phyloP scores from a whole-genome alignment of 1,140 invertebrate genomes.

The Chrysopa pallens region DNA sequence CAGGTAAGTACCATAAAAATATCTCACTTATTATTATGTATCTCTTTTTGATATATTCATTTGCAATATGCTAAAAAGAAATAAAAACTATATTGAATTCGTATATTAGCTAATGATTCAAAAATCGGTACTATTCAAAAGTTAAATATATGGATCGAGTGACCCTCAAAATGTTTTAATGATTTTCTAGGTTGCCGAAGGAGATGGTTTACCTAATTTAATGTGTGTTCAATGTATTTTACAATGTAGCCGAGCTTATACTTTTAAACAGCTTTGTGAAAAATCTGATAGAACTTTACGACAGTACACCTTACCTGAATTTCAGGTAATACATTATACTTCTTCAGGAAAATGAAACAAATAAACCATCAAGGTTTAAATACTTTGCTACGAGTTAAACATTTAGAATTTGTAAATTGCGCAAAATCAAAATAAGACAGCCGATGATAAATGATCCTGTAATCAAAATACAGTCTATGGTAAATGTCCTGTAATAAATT shows the following conservation, averaged over 20 bases:
- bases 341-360: too few species aligned
- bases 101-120: too few species aligned
- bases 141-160: neutral
- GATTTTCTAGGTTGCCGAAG: slow-evolving; percentile 19
- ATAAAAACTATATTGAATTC: neutral
- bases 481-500: too few species aligned
- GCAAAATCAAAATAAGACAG: too few species aligned
- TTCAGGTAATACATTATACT: slow-evolving; percentile 16
- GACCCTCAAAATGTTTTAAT: neutral
- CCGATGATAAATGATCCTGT: too few species aligned
- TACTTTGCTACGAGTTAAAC: too few species aligned
- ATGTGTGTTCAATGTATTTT: slow-evolving; percentile 28
- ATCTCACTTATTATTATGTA: neutral
- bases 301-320: slow-evolving; percentile 19
- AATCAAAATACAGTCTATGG: too few species aligned
- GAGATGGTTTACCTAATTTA: slow-evolving; percentile 25
- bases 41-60: neutral
- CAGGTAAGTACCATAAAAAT: slow-evolving; percentile 14
- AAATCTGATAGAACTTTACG: slow-evolving; percentile 23
- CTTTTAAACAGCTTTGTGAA: slow-evolving; percentile 28
- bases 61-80: neutral
- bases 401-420: too few species aligned
- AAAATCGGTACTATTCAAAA: too few species aligned
- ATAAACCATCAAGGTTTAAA: too few species aligned
- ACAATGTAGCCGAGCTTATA: slow-evolving; percentile 26